Base-by-base conservation (phyloP, 2,113 vertebrate species). In the Microtus ochrogaster region DNA sequence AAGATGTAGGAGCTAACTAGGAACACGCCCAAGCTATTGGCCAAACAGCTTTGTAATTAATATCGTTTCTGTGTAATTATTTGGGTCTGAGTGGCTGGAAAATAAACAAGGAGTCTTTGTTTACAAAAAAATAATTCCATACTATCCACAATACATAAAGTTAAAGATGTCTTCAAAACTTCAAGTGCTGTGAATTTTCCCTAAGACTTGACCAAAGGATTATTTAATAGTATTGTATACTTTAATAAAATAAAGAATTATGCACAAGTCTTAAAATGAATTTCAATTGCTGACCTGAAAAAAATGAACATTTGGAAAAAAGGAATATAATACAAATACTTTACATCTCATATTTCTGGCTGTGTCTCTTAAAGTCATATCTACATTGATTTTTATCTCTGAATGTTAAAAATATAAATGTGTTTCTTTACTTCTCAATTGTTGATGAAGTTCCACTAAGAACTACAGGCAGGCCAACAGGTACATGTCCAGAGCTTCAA, bases 381-480 rank as follows among this genome's bases (percentile, higher is more conserved):
- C 12, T 86, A 78, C n/a, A 49, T 8, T 91, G 73, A 82, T 89
- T 86, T 91, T 92, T 33, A 82, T 78, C 83, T 94, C 61, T 82
- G 16, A 95, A 87, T 66, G 10, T 81, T 72, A 88, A n/a, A 33
- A 58, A 76, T 21, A 82, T 19, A 89, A 89, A 94, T 49, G 41
- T 81, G 68, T 74, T 91, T 85, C 88, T 36, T 16, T 91, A 95
- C 36, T 94, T 94, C 41, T 94, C n/a, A 70, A 92, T 79, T 92
- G 91, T 70, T 94, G 65, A 92, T 3, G 16, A 66, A 84, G 30
- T 28, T 65, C 33, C 91, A 66, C 91, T 52, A 26, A 94, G 83
- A 72, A 78, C 16, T 68, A 86, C 28, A 58, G 61, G 49, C 7
- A 89, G 55, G 61, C 6, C 13, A 63, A 16, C 10, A 91, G 63